Percentiles rank a stretch among this genome's conserved stretches.
Conservation (phyloP, 2,888 invertebrate species). For the Smittia aterrima region DNA sequence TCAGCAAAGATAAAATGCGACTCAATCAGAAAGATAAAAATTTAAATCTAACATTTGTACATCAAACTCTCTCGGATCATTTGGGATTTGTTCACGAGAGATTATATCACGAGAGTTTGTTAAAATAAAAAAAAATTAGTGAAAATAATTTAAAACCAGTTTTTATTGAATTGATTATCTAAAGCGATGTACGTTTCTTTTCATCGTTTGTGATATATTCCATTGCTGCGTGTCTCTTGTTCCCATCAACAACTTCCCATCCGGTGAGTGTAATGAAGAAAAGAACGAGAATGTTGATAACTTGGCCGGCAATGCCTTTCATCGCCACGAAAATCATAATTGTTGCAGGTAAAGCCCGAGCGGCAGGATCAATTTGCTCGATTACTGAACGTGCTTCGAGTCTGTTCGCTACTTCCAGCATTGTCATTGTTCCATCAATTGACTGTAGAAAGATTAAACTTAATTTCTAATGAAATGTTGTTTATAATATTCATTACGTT, state of each 20-base stretch:
- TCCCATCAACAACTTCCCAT: conserved; percentile 38
- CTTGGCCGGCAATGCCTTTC: neutral
- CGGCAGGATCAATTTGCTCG: conserved; percentile 16
- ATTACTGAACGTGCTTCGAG: conserved; percentile 22
- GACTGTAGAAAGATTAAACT: neutral
- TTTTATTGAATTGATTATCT: no score
- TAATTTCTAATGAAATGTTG: neutral
- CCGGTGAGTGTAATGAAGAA: conserved; percentile 24
- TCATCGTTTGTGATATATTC: neutral
- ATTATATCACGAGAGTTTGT: no score
- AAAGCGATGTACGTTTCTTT: no score
- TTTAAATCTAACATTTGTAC: no score
- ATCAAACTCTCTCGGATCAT: no score
- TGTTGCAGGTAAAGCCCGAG: neutral
- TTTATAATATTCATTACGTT: neutral
- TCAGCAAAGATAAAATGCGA: no score
- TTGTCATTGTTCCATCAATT: conserved; percentile 31
- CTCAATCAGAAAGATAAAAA: no score
- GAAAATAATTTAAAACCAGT: no score
- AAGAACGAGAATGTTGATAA: neutral
- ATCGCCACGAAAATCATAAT: conserved; percentile 10
- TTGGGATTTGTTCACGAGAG: no score
- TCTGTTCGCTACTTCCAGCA: conserved; percentile 30
- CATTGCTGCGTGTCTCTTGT: neutral
- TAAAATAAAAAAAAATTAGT: no score